phyloP scores from a whole-genome alignment of 2,113 vertebrate genomes.

The Mustelus asterias region DNA sequence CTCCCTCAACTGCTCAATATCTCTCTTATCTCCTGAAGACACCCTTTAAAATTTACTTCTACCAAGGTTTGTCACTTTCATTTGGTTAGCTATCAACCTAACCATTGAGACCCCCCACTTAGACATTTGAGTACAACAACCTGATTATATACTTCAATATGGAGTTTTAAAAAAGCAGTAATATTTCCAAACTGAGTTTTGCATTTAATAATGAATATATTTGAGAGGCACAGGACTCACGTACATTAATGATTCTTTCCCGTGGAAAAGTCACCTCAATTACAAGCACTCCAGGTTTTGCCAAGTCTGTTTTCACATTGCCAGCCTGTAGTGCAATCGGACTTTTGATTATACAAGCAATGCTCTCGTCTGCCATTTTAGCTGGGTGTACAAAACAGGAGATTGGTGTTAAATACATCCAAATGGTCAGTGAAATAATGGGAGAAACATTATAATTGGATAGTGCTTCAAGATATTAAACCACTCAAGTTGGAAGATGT shows the following conservation, averaged over 20 bases:
- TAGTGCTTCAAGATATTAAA: not conserved
- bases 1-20: not conserved
- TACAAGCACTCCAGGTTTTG: slow-evolving; percentile 65
- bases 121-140: not conserved
- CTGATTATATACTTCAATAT: not conserved
- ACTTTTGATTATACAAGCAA: slow-evolving; percentile 61
- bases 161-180: not conserved
- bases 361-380: slow-evolving; percentile 47
- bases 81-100: not conserved
- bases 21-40: not conserved
- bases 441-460: not conserved
- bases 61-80: not conserved
- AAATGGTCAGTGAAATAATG: not conserved
- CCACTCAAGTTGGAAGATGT: not conserved
- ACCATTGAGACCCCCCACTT: not conserved
- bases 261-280: slow-evolving; percentile 66
- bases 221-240: slow-evolving; percentile 38
- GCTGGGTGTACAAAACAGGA: not conserved
- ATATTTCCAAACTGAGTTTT: not conserved
- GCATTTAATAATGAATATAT: not conserved
- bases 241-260: slow-evolving; percentile 61
- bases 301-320: slow-evolving; percentile 54
- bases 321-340: slow-evolving; percentile 67
- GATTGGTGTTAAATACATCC: not conserved
- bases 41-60: not conserved